A percentile compares a stretch with the other conserved stretches of the same genome.
These are phyloP conservation scores for Psittacula echo DNA, from an alignment of 2,797 vertebrate species.

Conservation along the genomic window DNA sequence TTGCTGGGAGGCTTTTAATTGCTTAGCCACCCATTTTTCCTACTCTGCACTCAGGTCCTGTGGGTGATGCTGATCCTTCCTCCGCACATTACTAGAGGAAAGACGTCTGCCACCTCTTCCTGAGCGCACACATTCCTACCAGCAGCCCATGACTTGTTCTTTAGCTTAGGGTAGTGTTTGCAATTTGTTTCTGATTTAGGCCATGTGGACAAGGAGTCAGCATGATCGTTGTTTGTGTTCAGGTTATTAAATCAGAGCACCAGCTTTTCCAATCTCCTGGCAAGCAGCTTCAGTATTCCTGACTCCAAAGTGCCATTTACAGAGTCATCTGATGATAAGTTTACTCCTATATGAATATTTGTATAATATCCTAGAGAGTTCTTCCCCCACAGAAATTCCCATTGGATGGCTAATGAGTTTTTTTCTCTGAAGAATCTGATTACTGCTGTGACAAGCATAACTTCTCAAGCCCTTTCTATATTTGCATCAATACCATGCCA, in stretches of 20 bases:
- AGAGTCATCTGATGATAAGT: neutral
- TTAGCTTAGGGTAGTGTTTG: neutral
- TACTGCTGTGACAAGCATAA: neutral
- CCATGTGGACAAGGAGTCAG: constrained; percentile 34
- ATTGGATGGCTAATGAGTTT: neutral
- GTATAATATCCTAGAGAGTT: neutral
- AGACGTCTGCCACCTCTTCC: neutral
- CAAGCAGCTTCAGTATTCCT: neutral
- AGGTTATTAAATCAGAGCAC: neutral
- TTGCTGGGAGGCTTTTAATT: neutral
- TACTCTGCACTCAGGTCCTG: neutral
- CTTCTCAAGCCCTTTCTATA: neutral
- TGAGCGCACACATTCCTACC: neutral
- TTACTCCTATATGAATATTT: neutral
- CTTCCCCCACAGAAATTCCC: neutral
- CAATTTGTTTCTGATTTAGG: constrained; percentile 5
- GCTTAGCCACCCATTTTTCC: neutral
- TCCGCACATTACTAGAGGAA: neutral
- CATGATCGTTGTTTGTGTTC: neutral
- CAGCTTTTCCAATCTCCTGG: neutral
- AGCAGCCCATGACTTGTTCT: neutral
- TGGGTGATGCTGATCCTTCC: neutral
- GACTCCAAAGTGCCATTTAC: neutral
- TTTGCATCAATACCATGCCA: neutral
- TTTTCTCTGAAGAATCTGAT: neutral